Evolutionary conservation across 1,140 invertebrate genomes (phyloP), one percentile per base, ranked within the genome.

Genomic region (Pararge aegeria): DNA sequence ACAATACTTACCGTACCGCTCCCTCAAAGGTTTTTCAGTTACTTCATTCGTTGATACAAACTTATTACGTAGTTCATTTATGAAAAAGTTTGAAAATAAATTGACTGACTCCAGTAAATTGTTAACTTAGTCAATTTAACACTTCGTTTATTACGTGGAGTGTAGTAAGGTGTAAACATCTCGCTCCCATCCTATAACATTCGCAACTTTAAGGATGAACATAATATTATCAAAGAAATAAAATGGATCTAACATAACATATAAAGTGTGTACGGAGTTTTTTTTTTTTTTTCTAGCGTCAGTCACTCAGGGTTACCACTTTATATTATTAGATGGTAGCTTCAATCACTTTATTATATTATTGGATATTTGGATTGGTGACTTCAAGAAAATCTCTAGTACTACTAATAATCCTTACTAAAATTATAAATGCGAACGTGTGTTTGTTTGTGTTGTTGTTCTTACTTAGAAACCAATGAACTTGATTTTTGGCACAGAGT

Each of bases 211-310:
- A 34, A 6, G 9, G 30, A 34, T 34, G n/a, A 34, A 34, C 30
- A 34, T 34, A n/a, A n/a, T n/a, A n/a, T n/a, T n/a, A 34, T 34
- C 30, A 34, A 18, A 19, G 27, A 29, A 16, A 52, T 19, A 15
- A 42, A 40, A 42, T 15, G 52, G 24, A 54, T 42, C 52, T 24
- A 52, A 27, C 52, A 38, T 54, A 20, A n/a, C n/a, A 24, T 27
- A 21, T 54, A 42, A 30, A 52, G 13, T 40, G 15, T 54, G 52
- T 54, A 5, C 5, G 13, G 48, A 27, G 15, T 27, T 18, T 50
- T 24, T 24, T 24, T 27, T 18, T 50, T 24, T 24, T 24, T 50
- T 54, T 21, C 30, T 34, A 12, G 19, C 37, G 4, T 40, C 37
- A 24, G 19, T 19, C 37, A 24, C 37, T 21, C 27, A 54, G 52